Evolutionary conservation across 2,113 vertebrate species (phyloP).

Genomic region (Tricholaema leucomelas): DNA sequence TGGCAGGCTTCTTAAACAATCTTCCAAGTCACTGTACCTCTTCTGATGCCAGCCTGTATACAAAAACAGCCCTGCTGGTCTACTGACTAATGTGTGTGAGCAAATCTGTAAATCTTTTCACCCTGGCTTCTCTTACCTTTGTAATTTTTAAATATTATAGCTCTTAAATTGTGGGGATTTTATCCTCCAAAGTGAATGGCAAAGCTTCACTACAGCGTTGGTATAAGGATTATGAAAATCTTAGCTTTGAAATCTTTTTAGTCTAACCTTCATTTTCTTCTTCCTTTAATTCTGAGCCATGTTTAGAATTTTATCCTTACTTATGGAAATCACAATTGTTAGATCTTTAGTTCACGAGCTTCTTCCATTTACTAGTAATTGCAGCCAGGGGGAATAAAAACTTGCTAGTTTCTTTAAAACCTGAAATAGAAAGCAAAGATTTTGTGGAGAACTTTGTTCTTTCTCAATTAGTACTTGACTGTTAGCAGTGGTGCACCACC

Average conservation of each 20-base stretch:
- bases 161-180: background rate
- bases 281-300: background rate
- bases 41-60: background rate
- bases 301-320: conserved; percentile 58
- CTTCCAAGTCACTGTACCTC: background rate
- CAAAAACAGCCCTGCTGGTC: background rate
- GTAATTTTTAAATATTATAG: background rate
- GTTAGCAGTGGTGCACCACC: background rate
- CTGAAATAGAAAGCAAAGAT: background rate
- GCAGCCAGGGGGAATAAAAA: conserved; percentile 2
- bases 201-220: background rate
- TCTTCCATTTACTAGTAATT: conserved; percentile 33
- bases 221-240: background rate
- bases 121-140: background rate
- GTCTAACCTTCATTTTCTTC: background rate
- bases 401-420: conserved; percentile 2
- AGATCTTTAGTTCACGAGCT: conserved; percentile 10
- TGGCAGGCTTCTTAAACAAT: background rate
- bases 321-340: conserved; percentile 53
- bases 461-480: background rate
- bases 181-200: background rate
- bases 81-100: background rate
- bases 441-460: background rate
- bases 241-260: conserved; percentile 17
- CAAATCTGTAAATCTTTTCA: background rate